These are phyloP conservation scores for Minunthozetes semirufus DNA, from an alignment of 2,888 invertebrate genomes.

Conservation along the genomic window DNA sequence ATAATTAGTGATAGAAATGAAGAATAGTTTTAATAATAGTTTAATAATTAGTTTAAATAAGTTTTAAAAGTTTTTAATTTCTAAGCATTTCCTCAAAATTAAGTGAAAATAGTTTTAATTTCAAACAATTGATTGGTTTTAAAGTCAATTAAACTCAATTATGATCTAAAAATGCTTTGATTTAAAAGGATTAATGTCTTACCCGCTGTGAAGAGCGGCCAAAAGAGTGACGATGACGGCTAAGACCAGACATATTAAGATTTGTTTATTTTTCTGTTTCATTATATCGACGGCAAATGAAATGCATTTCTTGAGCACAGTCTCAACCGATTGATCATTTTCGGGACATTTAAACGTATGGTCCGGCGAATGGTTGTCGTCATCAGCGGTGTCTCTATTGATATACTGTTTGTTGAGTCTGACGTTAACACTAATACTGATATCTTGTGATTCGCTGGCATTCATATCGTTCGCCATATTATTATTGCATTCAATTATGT, in stretches of 20 bases:
- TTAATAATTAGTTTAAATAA: too few relatives aligned
- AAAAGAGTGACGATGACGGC: neutral
- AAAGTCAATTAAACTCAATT: too few relatives aligned
- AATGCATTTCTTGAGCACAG: neutral
- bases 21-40: too few relatives aligned
- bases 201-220: neutral
- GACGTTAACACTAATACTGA: conserved; percentile 12
- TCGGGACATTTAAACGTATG: neutral
- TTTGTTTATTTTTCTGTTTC: conserved; percentile 10
- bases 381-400: neutral
- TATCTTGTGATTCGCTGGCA: neutral
- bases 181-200: neutral
- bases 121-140: too few relatives aligned
- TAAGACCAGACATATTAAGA: neutral
- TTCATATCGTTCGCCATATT: conserved; percentile 23
- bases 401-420: neutral
- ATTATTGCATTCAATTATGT: neutral
- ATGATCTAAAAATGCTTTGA: too few relatives aligned
- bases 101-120: too few relatives aligned
- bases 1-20: too few relatives aligned
- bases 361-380: neutral
- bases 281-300: neutral
- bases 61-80: too few relatives aligned
- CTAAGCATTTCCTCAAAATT: too few relatives aligned
- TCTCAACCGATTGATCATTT: neutral